Evolutionary conservation across 2,888 invertebrate species (phyloP).

Genomic region (Pimpla rufipes): DNA sequence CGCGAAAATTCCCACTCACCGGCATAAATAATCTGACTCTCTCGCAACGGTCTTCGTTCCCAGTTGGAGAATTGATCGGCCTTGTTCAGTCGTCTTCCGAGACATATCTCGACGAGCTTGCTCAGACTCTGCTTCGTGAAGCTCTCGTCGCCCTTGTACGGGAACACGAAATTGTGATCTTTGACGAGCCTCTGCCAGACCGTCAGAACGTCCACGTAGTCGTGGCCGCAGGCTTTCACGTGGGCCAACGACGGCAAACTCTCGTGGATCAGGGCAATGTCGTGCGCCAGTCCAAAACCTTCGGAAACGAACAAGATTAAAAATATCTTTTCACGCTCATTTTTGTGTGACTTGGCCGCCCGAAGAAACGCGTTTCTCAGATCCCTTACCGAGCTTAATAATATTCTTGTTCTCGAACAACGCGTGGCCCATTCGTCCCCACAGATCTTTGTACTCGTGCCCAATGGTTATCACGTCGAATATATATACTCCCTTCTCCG

Average conservation of each 20-base stretch:
- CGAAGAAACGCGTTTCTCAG: not conserved
- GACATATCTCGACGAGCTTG: constrained; percentile 91
- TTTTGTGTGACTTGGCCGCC: no score
- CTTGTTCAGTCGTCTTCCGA: constrained; percentile 93
- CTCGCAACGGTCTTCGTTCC: constrained; percentile 93
- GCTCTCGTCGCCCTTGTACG: constrained; percentile 86
- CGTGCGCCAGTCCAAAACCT: constrained; percentile 88
- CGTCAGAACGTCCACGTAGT: constrained; percentile 88
- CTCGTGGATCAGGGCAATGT: constrained; percentile 88
- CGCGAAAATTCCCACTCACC: constrained; percentile 81
- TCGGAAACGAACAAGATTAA: not conserved
- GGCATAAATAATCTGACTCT: constrained; percentile 93
- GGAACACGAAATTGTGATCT: constrained; percentile 86
- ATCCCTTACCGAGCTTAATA: constrained; percentile 90
- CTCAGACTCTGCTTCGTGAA: constrained; percentile 90
- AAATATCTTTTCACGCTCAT: no score
- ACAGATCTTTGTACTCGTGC: constrained; percentile 86
- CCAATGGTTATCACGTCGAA: constrained; percentile 91
- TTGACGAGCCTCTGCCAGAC: constrained; percentile 88
- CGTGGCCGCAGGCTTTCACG: constrained; percentile 84
- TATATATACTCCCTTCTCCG: constrained; percentile 90
- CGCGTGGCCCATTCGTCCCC: constrained; percentile 89
- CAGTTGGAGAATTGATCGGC: constrained; percentile 97
- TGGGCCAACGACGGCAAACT: constrained; percentile 87
- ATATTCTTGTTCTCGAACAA: constrained; percentile 92